Percentiles rank a stretch among this genome's conserved stretches.
Conservation (phyloP, 2,113 vertebrate genomes). For the Thunnus maccoyii region DNA sequence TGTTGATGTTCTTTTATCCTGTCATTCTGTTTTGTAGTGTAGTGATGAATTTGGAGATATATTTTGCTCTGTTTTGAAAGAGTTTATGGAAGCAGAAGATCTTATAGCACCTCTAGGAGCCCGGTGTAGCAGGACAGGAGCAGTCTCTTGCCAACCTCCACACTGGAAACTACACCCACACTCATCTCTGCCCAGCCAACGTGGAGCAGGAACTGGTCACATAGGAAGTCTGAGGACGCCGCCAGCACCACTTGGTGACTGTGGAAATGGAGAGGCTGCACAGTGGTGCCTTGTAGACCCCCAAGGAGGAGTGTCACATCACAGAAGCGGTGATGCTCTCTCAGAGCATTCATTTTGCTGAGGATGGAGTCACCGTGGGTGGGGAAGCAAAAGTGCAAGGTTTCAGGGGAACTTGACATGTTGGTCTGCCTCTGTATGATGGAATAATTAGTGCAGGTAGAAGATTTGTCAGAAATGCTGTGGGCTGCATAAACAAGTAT, state of each 20-base stretch:
- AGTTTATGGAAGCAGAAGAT: not conserved
- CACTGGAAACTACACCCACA: constrained; percentile 66
- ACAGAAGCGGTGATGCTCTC: constrained; percentile 76
- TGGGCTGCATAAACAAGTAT: not conserved
- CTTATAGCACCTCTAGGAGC: constrained; percentile 67
- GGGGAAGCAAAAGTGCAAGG: constrained; percentile 71
- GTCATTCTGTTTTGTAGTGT: not conserved
- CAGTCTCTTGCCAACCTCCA: constrained; percentile 72
- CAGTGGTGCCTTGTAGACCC: not conserved
- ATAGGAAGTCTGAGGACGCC: constrained; percentile 81
- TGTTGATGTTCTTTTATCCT: not conserved
- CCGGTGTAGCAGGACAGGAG: constrained; percentile 84
- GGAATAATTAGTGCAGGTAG: not conserved
- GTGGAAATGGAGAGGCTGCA: constrained; percentile 58
- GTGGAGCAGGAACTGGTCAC: constrained; percentile 82
- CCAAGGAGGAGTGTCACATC: constrained; percentile 77
- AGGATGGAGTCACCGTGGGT: constrained; percentile 71
- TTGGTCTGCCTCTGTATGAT: constrained; percentile 8
- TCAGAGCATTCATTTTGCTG: constrained; percentile 75
- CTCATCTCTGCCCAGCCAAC: constrained; percentile 69
- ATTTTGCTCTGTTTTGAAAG: not conserved
- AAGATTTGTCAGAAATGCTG: not conserved
- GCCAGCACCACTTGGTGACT: constrained; percentile 82
- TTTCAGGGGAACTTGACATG: constrained; percentile 60
- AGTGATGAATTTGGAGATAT: not conserved